Base-by-base conservation (phyloP, 2,113 vertebrate species). In the Catharus fuscescens region DNA sequence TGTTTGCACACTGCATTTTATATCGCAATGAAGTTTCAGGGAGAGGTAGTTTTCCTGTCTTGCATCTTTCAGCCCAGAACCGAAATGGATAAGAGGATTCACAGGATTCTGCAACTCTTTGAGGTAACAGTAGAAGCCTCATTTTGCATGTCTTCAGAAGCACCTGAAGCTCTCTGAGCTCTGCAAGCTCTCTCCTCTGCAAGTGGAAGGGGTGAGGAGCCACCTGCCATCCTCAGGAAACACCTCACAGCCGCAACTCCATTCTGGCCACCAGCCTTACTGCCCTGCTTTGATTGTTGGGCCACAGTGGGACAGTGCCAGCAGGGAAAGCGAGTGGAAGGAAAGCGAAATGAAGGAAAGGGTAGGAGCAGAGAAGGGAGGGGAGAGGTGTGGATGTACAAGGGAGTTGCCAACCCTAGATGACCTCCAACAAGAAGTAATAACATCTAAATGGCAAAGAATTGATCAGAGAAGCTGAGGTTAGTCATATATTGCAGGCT, bases 151-250 rank as follows among this genome's bases (percentile, higher is more conserved):
- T 73, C 57, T 76, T 88, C 28, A 90, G 61, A 84, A 76, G 42
- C 25, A 38, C 18, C 34, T 59, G 80, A 44, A 91, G 26, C 2
- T 1, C 61, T 81, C 38, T 38, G 38, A 38, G 38, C 38, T 38
- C 38, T 38, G 38, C 38, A 38, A 38, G 38, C 38, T 38, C 38
- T 38, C 38, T 38, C 38, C 38, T 38, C 6, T 48, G 18, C 11
- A 42, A 21, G 16, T 7, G 38, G 52, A 20, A 72, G 23, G 15
- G 13, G 9, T 14, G 9, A 54, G 12, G 19, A 44, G 9, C 23
- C 25, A 57, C 18, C 42, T 4, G 1, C 18, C 5, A 0, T 19
- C 6, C 26, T 42, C 0, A 0, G 15, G 12, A 48, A 31, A 3
- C 4, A 6, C 15, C 54, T 73, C 10, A 5, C 6, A 20, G 29